Base-by-base conservation (phyloP, 2,888 invertebrate species). In the Callyntrura sp. region DNA sequence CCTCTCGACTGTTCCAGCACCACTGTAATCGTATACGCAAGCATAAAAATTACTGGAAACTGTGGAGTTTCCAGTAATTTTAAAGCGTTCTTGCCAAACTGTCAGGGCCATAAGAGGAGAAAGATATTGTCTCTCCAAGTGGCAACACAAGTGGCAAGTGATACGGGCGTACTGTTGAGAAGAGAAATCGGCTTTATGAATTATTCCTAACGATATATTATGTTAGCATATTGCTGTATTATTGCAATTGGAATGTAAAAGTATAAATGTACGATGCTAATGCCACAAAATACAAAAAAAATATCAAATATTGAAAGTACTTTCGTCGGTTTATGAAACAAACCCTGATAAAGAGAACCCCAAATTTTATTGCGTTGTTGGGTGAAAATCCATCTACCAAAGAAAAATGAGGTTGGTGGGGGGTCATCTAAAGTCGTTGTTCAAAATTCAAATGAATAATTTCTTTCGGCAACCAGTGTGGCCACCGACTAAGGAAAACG, bases 11-110 rank as follows among this genome's bases (percentile, higher is more conserved):
- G 20, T 20, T 45, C 45, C 14, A 20, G 20, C 28, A 23, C 25
- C 25, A 62, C 20, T 12, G 20, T 51, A 48, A 3, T 8, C 8
- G 57, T 25, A 57, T 17, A 4, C 11, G 65, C 12, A 14, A 12
- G 62, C 20, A 17, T 23, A 45, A 20, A 45, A 62, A 55, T 51
- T 12, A 65, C 45, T 65, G 70, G n/a, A n/a, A n/a, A n/a, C 23
- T 48, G 28, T 14, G 14, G 20, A 43, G 55, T 73, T 81, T 70
- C 57, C 60, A 62, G 88, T 88, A 62, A 88, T 83, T 84, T 88
- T 84, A 88, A 84, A 88, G 83, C 83, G 76, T 82, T 84, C 88
- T 88, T 88, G 88, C 88, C 88, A 88, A 88, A 88, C 83, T 88
- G 88, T 88, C 88, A 88, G 88, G 48, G 76, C 28, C 88, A 83